Conservation (phyloP, 2,888 invertebrate genomes). For the Agrotis clavis region DNA sequence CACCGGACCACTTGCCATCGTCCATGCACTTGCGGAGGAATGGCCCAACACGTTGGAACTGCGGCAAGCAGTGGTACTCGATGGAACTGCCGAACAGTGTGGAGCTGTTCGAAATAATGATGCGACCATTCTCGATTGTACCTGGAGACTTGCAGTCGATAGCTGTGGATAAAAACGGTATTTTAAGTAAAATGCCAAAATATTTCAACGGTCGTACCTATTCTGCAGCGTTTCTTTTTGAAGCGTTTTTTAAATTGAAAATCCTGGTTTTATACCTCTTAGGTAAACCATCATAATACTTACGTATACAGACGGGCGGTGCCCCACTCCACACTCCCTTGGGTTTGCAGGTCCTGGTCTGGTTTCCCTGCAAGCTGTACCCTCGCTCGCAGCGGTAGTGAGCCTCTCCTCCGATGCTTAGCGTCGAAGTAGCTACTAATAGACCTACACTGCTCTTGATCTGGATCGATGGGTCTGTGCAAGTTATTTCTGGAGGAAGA, state of each 20-base stretch:
- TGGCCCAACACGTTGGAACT: conserved; percentile 95
- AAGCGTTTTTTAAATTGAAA: not conserved
- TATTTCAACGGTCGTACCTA: not conserved
- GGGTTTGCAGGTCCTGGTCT: conserved; percentile 94
- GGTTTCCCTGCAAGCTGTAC: conserved; percentile 94
- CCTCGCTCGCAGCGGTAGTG: conserved; percentile 96
- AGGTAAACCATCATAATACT: conserved; percentile 74
- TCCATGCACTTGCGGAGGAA: conserved; percentile 96
- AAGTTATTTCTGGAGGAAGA: conserved; percentile 93
- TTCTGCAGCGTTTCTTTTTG: not conserved
- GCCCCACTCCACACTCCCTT: conserved; percentile 96
- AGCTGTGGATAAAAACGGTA: conserved; percentile 88
- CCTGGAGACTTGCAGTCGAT: conserved; percentile 96
- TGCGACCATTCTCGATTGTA: conserved; percentile 95
- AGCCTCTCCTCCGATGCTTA: conserved; percentile 95
- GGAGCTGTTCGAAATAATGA: conserved; percentile 96
- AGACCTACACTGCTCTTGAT: conserved; percentile 90
- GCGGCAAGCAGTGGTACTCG: conserved; percentile 97
- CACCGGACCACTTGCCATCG: conserved; percentile 96
- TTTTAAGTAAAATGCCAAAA: not conserved
- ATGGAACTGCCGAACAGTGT: conserved; percentile 96
- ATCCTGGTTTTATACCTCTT: not conserved
- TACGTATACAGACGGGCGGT: conserved; percentile 95
- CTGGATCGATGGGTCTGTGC: conserved; percentile 92
- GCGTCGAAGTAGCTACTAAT: conserved; percentile 91